Conservation (phyloP, 1,140 invertebrate genomes). For the Drosophila kanapiae region DNA sequence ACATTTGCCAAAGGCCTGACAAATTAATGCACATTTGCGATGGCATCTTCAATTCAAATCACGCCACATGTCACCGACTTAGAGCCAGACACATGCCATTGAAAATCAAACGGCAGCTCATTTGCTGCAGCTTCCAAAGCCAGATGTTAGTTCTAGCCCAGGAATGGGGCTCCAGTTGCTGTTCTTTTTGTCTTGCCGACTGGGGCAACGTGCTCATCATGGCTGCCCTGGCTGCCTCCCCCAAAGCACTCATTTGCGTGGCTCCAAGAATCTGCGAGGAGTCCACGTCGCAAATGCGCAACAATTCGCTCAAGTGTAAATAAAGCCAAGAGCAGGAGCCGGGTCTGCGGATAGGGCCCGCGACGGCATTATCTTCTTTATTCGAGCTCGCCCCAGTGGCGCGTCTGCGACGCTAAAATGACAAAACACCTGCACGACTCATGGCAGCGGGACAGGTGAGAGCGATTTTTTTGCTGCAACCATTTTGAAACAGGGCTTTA, state of each 20-base stretch:
- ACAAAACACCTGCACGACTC: slow-evolving; percentile 73
- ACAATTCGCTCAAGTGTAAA: slow-evolving; percentile 84
- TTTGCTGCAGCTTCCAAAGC: slow-evolving; percentile 53
- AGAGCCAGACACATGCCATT: slow-evolving; percentile 53
- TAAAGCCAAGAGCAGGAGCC: slow-evolving; percentile 54
- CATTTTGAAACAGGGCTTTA: slow-evolving; percentile 13
- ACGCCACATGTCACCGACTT: slow-evolving; percentile 70
- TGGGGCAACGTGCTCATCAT: slow-evolving; percentile 21
- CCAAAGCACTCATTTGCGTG: slow-evolving; percentile 62
- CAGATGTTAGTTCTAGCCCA: slow-evolving; percentile 21
- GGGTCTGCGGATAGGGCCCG: slow-evolving; percentile 8
- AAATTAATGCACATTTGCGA: slow-evolving; percentile 77
- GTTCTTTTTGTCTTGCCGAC: not conserved
- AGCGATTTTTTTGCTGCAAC: slow-evolving; percentile 3
- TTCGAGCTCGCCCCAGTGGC: slow-evolving; percentile 27
- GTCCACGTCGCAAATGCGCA: slow-evolving; percentile 70
- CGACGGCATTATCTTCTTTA: slow-evolving; percentile 13
- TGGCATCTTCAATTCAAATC: slow-evolving; percentile 77
- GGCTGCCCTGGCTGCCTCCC: not conserved
- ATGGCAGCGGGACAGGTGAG: slow-evolving; percentile 9
- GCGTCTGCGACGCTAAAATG: slow-evolving; percentile 71
- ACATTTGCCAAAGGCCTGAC: slow-evolving; percentile 63
- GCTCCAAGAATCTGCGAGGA: slow-evolving; percentile 6
- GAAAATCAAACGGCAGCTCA: slow-evolving; percentile 70
- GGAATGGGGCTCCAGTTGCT: not conserved